Conservation (phyloP, 2,113 vertebrate genomes). For the Mugil cephalus region DNA sequence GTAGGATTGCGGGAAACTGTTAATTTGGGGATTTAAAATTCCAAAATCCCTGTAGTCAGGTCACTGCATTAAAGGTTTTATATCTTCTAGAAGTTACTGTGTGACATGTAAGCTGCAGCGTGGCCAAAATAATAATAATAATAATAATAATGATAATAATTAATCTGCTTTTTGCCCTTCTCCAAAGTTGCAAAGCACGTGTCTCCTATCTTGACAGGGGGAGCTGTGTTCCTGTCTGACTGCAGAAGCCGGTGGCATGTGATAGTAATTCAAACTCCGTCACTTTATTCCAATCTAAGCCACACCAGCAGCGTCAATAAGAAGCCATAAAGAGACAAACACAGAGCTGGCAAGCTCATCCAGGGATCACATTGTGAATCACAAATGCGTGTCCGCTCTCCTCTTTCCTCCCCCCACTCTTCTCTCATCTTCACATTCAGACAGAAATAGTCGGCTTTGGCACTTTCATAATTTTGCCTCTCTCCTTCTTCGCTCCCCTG, state of each 20-base stretch:
- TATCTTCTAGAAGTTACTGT: too few species aligned
- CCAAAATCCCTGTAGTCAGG: too few species aligned
- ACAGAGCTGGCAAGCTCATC: constrained; percentile 50
- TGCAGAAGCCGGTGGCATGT: constrained; percentile 10
- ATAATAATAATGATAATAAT: too few species aligned
- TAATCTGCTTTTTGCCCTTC: too few species aligned
- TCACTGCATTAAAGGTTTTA: too few species aligned
- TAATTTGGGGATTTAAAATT: too few species aligned
- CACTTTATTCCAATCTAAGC: constrained; percentile 37
- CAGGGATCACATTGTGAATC: constrained; percentile 64
- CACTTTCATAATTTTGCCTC: constrained; percentile 42
- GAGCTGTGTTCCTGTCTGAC: background rate
- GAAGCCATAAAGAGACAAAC: constrained; percentile 49
- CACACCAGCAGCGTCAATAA: constrained; percentile 43
- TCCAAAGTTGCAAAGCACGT: too few species aligned
- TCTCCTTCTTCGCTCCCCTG: constrained; percentile 38
- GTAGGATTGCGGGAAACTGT: too few species aligned
- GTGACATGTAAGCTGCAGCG: too few species aligned
- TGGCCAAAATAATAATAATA: too few species aligned
- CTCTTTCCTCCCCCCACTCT: background rate
- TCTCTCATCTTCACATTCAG: constrained; percentile 46
- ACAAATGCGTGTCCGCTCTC: constrained; percentile 51
- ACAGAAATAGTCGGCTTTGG: constrained; percentile 60
- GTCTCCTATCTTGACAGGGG: too few species aligned
- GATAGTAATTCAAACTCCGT: constrained; percentile 37